Percentiles rank a stretch among this genome's conserved stretches.
Conservation (phyloP, 2,113 vertebrate genomes). For the Pseudonaja textilis region DNA sequence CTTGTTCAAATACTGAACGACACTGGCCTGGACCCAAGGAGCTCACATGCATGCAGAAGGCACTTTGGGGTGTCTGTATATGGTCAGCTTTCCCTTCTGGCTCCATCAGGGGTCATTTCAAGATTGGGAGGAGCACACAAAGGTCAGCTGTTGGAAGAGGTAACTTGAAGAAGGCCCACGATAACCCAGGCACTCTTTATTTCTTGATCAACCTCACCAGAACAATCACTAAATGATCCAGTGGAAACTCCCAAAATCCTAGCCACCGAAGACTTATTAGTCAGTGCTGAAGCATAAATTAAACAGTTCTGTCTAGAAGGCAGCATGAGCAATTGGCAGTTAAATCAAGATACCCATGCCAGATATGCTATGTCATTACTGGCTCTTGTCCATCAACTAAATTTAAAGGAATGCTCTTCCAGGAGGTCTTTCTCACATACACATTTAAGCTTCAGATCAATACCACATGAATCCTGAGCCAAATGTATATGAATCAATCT, state of each 20-base stretch:
- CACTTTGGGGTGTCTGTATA: neutral
- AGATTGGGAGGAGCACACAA: neutral
- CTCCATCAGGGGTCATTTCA: neutral
- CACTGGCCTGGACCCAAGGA: constrained; percentile 3
- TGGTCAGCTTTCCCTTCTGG: neutral
- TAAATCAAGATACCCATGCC: neutral
- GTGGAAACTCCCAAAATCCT: neutral
- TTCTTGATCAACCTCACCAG: constrained; percentile 1
- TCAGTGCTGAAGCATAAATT: neutral
- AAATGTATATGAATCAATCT: neutral
- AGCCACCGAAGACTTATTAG: neutral
- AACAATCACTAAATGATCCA: constrained; percentile 8
- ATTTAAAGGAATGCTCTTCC: neutral
- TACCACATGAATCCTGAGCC: neutral
- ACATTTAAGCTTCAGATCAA: neutral
- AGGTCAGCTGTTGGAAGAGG: neutral
- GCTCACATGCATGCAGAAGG: neutral
- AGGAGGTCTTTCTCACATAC: neutral
- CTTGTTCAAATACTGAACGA: neutral
- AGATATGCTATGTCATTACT: neutral
- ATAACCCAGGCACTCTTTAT: neutral
- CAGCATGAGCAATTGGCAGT: neutral
- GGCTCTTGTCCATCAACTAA: neutral
- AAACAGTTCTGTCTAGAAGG: neutral
- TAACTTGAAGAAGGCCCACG: neutral